Evolutionary conservation across 2,797 vertebrate genomes (phyloP).

Genomic region (Columba guinea): DNA sequence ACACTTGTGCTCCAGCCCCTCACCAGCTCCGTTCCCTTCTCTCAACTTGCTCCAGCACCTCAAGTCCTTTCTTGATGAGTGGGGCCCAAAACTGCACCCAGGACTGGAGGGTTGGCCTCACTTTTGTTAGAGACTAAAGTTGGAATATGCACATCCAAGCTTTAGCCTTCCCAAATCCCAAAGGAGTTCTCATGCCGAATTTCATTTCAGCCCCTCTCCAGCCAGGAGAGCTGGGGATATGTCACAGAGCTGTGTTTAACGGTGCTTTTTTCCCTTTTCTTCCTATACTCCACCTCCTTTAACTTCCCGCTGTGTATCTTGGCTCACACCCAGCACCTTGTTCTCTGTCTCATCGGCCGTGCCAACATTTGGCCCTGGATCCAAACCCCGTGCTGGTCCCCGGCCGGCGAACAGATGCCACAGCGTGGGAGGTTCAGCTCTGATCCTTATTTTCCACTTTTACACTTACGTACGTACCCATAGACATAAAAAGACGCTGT

Average conservation of each 20-base stretch:
- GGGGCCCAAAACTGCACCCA: too few species aligned
- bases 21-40: too few species aligned
- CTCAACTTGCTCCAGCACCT: too few species aligned
- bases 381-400: neutral
- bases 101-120: too few species aligned
- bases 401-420: neutral
- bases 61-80: too few species aligned
- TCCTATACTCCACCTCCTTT: neutral
- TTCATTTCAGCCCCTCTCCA: neutral
- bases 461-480: neutral
- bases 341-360: neutral
- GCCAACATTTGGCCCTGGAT: neutral
- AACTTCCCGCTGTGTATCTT: neutral
- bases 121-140: neutral
- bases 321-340: neutral
- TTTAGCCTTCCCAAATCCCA: neutral
- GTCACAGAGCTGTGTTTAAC: neutral
- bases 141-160: neutral
- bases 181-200: neutral
- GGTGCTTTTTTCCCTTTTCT: neutral
- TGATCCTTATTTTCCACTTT: slow-evolving; percentile 6
- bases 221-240: neutral
- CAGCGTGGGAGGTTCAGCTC: slow-evolving; percentile 32
- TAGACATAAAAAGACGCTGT: neutral
- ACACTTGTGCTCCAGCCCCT: too few species aligned